Base-by-base conservation (phyloP, 2,888 invertebrate species). In the Xestia ashworthii region DNA sequence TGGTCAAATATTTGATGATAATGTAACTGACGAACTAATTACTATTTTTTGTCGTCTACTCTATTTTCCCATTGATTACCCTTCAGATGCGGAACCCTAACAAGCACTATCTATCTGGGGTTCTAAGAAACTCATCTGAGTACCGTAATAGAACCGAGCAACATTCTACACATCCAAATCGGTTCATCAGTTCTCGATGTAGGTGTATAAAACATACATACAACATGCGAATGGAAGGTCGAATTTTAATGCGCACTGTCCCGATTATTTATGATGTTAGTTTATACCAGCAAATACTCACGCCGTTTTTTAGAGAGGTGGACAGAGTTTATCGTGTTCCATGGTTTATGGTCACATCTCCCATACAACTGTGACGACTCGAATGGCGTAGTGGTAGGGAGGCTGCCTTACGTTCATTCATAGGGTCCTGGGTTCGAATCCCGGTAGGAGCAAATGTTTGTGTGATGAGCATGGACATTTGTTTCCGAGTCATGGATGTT, bases 181-280 rank as follows among this genome's bases (percentile, higher is more conserved):
- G 53, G 77, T 65, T 22, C 32, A 70, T 64, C 77, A 19, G 38
- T 70, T 78, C 44, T 16, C 41, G 46, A 48, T 32, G 69, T 69
- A 38, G 38, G 77, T 41, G 53, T 67, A 14, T 19, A 25, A 48
- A 64, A 60, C 75, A 65, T 55, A 65, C 25, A 48, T 41, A 38
- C 58, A 25, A 46, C 25, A 58, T 58, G 48, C 32, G 41, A 50
- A 6, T 55, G 12, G 58, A 76, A 76, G 76, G 76, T 67, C 58
- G 76, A 41, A 76, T 76, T 32, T 66, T 75, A 66, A 75, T 75
- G 65, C 41, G 22, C 22, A 44, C 14, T 75, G 75, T 66, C 22
- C 46, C 19, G 38, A 14, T 74, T 73, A 14, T 16, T 44, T 9
- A 14, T 60, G 60, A 16, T 32, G 60, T 32, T 3, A 60, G 32